Evolutionary conservation across 2,113 vertebrate genomes (phyloP).

Genomic region (Uropsilus gracilis): DNA sequence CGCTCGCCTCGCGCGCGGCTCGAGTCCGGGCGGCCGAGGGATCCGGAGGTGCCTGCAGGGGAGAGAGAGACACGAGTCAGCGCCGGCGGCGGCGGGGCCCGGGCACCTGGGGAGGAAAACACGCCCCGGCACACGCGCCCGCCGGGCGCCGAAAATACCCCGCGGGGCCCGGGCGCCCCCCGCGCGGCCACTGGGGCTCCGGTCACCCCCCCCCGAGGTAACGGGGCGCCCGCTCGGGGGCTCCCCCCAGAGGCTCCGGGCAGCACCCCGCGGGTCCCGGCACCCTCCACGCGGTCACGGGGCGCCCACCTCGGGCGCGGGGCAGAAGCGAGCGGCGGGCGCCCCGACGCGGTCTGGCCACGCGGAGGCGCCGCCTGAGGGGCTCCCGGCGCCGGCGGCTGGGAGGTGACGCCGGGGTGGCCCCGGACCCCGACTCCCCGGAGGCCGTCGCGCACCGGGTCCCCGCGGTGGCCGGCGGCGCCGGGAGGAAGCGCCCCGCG

Average conservation of each 20-base stretch:
- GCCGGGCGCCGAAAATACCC: conserved; percentile 72
- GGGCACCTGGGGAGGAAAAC: conserved; percentile 81
- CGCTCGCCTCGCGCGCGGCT: conserved; percentile 62
- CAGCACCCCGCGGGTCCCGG: neutral
- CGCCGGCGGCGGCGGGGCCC: conserved; percentile 42
- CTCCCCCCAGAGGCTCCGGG: neutral
- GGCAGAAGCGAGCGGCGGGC: neutral
- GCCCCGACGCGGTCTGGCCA: neutral
- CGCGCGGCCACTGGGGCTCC: neutral
- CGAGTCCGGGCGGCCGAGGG: conserved; percentile 57
- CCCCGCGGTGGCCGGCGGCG: neutral
- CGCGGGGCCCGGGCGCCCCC: conserved; percentile 55
- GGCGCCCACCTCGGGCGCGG: neutral
- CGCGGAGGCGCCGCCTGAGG: conserved; percentile 23
- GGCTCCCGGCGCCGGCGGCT: neutral
- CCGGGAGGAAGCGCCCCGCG: neutral
- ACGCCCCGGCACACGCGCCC: conserved; percentile 62
- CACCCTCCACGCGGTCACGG: neutral
- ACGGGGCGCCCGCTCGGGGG: neutral
- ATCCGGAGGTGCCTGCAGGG: conserved; percentile 14
- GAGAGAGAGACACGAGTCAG: neutral
- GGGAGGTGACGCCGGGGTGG: neutral
- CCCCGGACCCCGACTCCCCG: neutral
- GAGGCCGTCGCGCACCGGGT: neutral
- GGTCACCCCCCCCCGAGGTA: neutral